These are phyloP conservation scores for Acanthosepion pharaonis DNA, from an alignment of 2,888 invertebrate genomes.

Conservation along the genomic window DNA sequence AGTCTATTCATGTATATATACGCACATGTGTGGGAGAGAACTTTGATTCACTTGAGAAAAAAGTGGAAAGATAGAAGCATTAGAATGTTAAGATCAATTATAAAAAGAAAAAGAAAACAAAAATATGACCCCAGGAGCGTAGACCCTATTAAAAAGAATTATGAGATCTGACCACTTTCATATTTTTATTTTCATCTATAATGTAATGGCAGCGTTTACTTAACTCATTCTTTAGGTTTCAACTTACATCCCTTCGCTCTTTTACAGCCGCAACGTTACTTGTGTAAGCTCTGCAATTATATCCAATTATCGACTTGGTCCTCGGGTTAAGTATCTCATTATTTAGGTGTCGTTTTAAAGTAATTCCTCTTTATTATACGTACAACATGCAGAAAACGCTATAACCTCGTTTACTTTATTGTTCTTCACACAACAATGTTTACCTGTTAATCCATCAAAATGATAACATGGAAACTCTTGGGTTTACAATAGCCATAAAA, in stretches of 20 bases:
- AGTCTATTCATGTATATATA: not conserved
- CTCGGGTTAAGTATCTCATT: not conserved
- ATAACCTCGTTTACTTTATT: not conserved
- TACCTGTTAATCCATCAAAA: not conserved
- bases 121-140: not conserved
- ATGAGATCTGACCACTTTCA: not conserved
- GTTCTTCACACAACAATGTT: not conserved
- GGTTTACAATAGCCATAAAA: not conserved
- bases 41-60: not conserved
- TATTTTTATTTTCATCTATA: not conserved
- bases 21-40: not conserved
- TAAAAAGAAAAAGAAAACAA: not conserved
- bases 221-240: not conserved
- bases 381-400: not conserved
- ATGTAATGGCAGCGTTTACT: not conserved
- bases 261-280: not conserved
- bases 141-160: not conserved
- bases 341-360: not conserved
- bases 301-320: conserved; percentile 2
- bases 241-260: not conserved
- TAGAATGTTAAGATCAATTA: not conserved
- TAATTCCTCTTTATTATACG: not conserved
- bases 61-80: not conserved
- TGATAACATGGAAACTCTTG: not conserved
- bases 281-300: not conserved